Base-by-base conservation (phyloP, 2,888 invertebrate species). In the Tupiocoris notatus region DNA sequence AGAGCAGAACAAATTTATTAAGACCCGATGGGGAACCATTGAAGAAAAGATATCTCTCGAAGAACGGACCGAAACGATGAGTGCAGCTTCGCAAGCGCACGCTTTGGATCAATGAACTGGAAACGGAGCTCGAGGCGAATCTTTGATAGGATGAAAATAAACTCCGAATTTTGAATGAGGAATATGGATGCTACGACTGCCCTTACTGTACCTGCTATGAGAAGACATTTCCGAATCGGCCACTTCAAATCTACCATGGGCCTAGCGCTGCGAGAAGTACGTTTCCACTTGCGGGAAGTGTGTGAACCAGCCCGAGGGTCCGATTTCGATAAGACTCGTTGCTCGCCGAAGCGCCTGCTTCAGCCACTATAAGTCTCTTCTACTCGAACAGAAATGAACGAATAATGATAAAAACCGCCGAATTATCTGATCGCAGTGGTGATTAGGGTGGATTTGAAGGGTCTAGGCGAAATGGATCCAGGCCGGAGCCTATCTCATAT, bases 111-210 rank as follows among this genome's bases (percentile, higher is more conserved):
- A 65, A 65, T 65, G 65, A 65, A 65, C 65, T 39, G 65, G 65
- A 20, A 65, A 65, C 39, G 20, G 16, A 18, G 65, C 65, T 65
- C 65, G 25, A 65, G 65, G 65, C 39, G 65, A 20, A 2, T 39
- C 18, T 18, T 2, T 65, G 65, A 65, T 65, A 39, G 65, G 39
- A 39, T 65, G 65, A 65, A 65, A 65, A 65, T 65, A 65, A 65
- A 65, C 65, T 65, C 39, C 39, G 65, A 25, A 65, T 65, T 65
- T 65, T 65, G 65, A 65, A 65, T 65, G 65, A 39, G 65, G 20
- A 24, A 7, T 39, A 7, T 39, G 39, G 39, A 39, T 39, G 39
- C 39, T 39, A 12, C n/a, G 39, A 7, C 6, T 39, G 12, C 39
- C 6, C 39, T 39, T n/a, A n/a, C n/a, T 3, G 12, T 39, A 39